A percentile compares a stretch with the other conserved stretches of the same genome.
These are phyloP conservation scores for Euclidia mi DNA, from an alignment of 2,888 invertebrate genomes.

Conservation along the genomic window DNA sequence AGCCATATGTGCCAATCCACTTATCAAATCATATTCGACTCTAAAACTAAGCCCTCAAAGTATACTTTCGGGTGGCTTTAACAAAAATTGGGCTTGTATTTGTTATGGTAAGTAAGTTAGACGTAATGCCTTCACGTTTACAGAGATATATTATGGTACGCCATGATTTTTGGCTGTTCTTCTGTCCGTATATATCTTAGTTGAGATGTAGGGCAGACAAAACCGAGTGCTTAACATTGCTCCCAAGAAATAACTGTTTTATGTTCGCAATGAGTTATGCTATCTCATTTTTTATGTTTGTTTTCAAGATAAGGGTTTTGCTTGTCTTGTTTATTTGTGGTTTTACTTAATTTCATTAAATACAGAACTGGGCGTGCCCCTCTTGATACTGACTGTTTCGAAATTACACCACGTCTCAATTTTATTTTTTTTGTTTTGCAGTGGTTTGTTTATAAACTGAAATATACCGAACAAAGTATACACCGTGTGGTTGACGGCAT, in stretches of 20 bases:
- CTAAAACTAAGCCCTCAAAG: slow-evolving; percentile 15
- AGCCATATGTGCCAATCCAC: slow-evolving; percentile 55
- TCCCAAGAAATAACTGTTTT: background rate
- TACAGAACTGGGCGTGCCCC: no score
- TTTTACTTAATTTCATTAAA: no score
- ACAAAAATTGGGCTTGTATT: slow-evolving; percentile 55
- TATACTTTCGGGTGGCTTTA: slow-evolving; percentile 16
- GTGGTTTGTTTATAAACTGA: no score
- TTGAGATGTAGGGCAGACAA: background rate
- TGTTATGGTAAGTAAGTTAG: slow-evolving; percentile 59
- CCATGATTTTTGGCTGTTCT: slow-evolving; percentile 42
- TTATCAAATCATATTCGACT: slow-evolving; percentile 27
- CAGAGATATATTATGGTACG: slow-evolving; percentile 58
- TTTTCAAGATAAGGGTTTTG: no score
- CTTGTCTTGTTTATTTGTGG: no score
- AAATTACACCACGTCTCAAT: no score
- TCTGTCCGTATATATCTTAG: slow-evolving; percentile 2
- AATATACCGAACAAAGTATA: no score
- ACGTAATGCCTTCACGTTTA: slow-evolving; percentile 63
- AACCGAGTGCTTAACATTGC: background rate
- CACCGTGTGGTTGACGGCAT: no score
- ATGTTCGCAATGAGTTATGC: background rate
- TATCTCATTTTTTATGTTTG: no score
- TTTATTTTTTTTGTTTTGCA: no score
- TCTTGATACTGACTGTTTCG: no score